These are phyloP conservation scores for Triops cancriformis DNA, from an alignment of 1,140 invertebrate genomes.

Conservation along the genomic window DNA sequence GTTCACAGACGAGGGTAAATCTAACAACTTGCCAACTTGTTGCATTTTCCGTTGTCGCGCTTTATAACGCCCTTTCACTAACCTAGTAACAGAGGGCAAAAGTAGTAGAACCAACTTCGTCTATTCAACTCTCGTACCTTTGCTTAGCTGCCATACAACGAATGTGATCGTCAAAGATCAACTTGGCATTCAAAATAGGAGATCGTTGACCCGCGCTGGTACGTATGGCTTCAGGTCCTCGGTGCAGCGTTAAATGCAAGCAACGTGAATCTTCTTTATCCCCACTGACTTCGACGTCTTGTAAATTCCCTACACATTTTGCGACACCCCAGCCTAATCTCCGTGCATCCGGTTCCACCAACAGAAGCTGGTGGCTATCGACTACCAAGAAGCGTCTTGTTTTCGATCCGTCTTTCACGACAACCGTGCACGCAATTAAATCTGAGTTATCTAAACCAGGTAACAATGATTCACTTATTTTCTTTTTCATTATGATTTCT, in stretches of 20 bases:
- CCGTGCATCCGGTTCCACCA: slow-evolving; percentile 90
- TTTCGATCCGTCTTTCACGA: slow-evolving; percentile 79
- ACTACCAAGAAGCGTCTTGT: slow-evolving; percentile 89
- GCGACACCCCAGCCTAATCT: slow-evolving; percentile 93
- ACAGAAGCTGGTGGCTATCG: slow-evolving; percentile 84
- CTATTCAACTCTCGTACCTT: slow-evolving; percentile 47
- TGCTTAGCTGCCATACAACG: slow-evolving; percentile 92
- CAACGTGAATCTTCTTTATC: slow-evolving; percentile 96
- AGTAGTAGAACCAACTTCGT: slow-evolving; percentile 11
- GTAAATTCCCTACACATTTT: slow-evolving; percentile 81
- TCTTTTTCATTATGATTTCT: slow-evolving; percentile 37
- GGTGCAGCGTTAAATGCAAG: slow-evolving; percentile 87
- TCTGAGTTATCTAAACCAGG: slow-evolving; percentile 80
- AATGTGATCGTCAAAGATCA: slow-evolving; percentile 98
- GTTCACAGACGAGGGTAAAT: slow-evolving; percentile 47
- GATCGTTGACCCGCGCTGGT: slow-evolving; percentile 39
- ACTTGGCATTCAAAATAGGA: slow-evolving; percentile 79
- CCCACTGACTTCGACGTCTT: slow-evolving; percentile 65
- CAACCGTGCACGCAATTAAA: slow-evolving; percentile 88
- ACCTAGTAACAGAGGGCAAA: slow-evolving; percentile 44
- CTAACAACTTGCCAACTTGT: slow-evolving; percentile 83
- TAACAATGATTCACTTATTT: not conserved
- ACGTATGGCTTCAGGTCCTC: slow-evolving; percentile 57
- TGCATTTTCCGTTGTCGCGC: slow-evolving; percentile 93
- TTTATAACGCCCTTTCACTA: slow-evolving; percentile 78